A percentile compares a stretch with the other conserved stretches of the same genome.
Evolutionary conservation across 2,888 invertebrate species (phyloP).

Genomic region (Acleris literana): DNA sequence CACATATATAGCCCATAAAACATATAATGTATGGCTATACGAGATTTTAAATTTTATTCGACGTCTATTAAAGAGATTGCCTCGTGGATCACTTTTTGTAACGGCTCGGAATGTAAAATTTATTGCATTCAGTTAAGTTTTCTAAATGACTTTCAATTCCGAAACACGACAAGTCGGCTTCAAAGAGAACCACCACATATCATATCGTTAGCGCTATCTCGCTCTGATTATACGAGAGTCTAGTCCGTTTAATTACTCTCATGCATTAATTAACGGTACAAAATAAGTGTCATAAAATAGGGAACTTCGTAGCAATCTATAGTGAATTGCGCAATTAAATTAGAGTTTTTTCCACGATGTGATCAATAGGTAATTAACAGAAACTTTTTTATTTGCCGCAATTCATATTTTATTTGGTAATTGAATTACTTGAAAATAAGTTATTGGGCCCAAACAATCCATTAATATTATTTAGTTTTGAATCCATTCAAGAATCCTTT

Average conservation of each 20-base stretch:
- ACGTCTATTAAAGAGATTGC: slow-evolving; percentile 39
- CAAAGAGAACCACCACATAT: slow-evolving; percentile 42
- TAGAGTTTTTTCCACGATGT: slow-evolving; percentile 14
- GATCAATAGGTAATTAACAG: no score
- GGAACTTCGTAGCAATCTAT: slow-evolving; percentile 43
- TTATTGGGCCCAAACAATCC: neutral
- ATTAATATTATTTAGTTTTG: no score
- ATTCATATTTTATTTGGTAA: no score
- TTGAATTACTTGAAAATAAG: neutral
- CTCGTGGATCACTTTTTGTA: slow-evolving; percentile 57
- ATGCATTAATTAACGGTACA: slow-evolving; percentile 45
- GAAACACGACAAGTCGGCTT: slow-evolving; percentile 58
- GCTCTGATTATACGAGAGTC: slow-evolving; percentile 40
- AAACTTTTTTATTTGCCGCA: no score
- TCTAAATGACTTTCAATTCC: slow-evolving; percentile 69
- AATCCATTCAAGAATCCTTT: slow-evolving; percentile 31
- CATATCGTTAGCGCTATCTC: slow-evolving; percentile 43
- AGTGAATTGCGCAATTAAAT: slow-evolving; percentile 40
- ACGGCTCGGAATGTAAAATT: slow-evolving; percentile 70
- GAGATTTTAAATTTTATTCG: slow-evolving; percentile 29
- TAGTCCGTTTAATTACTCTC: slow-evolving; percentile 41
- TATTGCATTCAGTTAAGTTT: slow-evolving; percentile 67
- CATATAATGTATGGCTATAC: slow-evolving; percentile 24
- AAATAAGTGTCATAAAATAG: slow-evolving; percentile 46
- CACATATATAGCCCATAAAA: slow-evolving; percentile 13